Evolutionary conservation across 2,113 vertebrate species (phyloP), one percentile per base, ranked within the genome.

Genomic region (Edolisoma coerulescens): DNA sequence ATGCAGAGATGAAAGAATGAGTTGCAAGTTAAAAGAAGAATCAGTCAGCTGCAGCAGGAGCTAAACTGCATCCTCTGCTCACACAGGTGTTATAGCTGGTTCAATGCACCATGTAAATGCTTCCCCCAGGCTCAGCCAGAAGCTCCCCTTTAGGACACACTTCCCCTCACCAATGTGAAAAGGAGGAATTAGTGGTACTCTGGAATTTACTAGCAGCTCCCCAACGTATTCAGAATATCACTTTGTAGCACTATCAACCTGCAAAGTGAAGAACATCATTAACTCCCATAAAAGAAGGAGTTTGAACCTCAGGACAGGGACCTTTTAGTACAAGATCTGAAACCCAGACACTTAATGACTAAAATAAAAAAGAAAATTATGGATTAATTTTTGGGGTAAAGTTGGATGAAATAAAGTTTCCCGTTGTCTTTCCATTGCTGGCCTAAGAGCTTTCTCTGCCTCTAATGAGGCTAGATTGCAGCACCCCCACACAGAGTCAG

Each of bases 381-480:
- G 65, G 86, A 82, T 91, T 93, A 61, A 70, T 78, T 95, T 94
- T 77, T 54, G 21, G 76, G 87, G 52, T 64, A 92, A 96, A 96
- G 65, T 81, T 92, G 74, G 88, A 96, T 93, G 71, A 92, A 93
- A 96, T 80, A 74, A 93, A 90, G 68, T 95, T 95, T 92, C 94
- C 74, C 92, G 81, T 95, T 96, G 96, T 94, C 96, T 95, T 91
- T 90, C 75, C 75, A 68, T 65, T 81, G 86, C 89, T 93, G 89
- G 78, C 76, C 90, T 96, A 83, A 90, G 88, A 96, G 89, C 84
- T 86, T 89, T 93, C 88, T 85, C 60, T 75, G 54, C 50, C 84
- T 96, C 87, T 97, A 97, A 96, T 96, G 93, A 97, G 96, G 80
- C 93, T 68, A 71, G 94, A 96, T 94, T 94, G 90, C 53, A 84